Conservation (phyloP, 2,797 vertebrate genomes). For the Thripadectes ignobilis region DNA sequence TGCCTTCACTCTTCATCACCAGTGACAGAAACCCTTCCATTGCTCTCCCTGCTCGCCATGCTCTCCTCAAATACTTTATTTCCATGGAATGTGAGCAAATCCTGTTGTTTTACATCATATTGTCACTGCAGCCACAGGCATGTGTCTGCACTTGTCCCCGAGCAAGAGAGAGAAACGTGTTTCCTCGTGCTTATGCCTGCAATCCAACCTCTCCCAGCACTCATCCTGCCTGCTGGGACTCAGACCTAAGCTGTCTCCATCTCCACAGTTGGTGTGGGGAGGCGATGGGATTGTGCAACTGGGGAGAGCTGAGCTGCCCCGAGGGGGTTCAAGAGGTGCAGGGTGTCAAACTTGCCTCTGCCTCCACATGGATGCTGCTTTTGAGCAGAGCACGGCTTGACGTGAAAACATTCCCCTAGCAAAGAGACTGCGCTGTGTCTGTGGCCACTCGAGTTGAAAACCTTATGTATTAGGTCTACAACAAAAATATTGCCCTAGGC, state of each 20-base stretch:
- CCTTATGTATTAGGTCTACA: not conserved
- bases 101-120: not conserved
- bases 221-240: not conserved
- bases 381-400: not conserved
- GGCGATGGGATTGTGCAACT: not conserved
- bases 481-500: not conserved
- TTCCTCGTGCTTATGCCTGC: not conserved
- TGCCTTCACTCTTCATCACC: not conserved
- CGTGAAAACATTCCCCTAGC: not conserved
- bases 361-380: not conserved
- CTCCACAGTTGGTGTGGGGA: fast-evolving
- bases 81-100: not conserved
- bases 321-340: fast-evolving
- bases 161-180: not conserved
- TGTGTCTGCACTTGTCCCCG: not conserved
- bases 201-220: not conserved
- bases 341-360: not conserved
- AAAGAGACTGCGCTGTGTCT: not conserved
- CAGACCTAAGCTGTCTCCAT: not conserved
- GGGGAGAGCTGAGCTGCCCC: fast-evolving
- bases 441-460: not conserved
- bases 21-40: fast-evolving
- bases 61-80: not conserved
- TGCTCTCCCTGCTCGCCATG: not conserved
- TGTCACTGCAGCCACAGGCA: not conserved